A percentile compares a stretch with the other conserved stretches of the same genome.
Evolutionary conservation across 1,140 invertebrate genomes (phyloP).

Genomic region (Phymastichus coffea): DNA sequence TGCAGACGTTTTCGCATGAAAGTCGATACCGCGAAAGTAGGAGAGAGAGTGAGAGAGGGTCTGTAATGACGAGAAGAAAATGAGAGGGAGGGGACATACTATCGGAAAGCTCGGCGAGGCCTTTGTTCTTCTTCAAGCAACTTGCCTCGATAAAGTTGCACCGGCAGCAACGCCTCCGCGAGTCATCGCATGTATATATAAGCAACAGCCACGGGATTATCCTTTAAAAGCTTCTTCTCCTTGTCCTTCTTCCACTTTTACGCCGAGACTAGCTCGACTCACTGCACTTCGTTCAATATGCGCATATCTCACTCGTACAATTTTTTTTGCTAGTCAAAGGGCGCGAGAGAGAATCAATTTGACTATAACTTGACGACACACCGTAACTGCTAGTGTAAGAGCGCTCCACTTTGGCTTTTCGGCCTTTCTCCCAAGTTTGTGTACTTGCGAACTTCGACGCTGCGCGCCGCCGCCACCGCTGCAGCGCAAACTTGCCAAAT

Average conservation of each 20-base stretch:
- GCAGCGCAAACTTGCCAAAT: too few relatives aligned
- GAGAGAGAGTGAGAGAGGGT: too few relatives aligned
- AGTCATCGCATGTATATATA: not conserved
- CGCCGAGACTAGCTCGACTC: not conserved
- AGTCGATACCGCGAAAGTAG: too few relatives aligned
- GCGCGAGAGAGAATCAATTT: too few relatives aligned
- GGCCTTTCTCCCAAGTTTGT: too few relatives aligned
- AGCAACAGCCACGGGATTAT: not conserved
- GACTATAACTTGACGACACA: too few relatives aligned
- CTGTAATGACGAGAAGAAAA: not conserved
- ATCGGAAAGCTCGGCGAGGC: slow-evolving; percentile 14
- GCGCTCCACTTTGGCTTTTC: too few relatives aligned
- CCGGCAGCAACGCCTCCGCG: not conserved
- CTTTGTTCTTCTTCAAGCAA: slow-evolving; percentile 17
- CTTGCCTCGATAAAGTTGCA: slow-evolving; percentile 22
- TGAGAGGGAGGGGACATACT: slow-evolving; percentile 1
- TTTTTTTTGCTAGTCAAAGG: not conserved
- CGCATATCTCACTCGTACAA: not conserved
- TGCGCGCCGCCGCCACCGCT: too few relatives aligned
- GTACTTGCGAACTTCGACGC: too few relatives aligned
- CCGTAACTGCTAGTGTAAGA: too few relatives aligned
- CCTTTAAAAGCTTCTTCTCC: slow-evolving; percentile 25
- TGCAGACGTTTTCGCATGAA: too few relatives aligned
- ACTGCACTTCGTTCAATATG: not conserved
- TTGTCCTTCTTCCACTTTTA: too few relatives aligned